phyloP scores from a whole-genome alignment of 2,113 vertebrate genomes.

The Otis tarda region DNA sequence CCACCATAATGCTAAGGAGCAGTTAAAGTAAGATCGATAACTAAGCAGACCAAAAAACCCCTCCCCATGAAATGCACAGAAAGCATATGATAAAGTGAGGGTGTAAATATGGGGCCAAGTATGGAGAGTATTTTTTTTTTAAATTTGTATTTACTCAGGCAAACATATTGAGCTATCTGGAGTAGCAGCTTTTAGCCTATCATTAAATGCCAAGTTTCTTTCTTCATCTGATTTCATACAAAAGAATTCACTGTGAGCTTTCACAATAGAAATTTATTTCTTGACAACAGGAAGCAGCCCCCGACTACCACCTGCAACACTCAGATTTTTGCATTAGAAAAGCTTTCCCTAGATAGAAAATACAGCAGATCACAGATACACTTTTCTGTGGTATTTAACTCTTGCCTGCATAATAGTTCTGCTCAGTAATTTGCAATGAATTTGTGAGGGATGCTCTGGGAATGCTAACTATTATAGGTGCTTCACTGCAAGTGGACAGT shows the following conservation, averaged over 20 bases:
- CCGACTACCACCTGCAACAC: background rate
- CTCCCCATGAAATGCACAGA: background rate
- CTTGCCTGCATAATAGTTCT: background rate
- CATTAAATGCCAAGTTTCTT: conserved; percentile 4
- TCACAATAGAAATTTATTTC: background rate
- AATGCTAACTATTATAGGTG: background rate
- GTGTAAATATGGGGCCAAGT: background rate
- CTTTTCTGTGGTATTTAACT: background rate
- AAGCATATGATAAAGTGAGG: background rate
- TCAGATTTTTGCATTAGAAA: background rate
- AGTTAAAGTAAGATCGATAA: background rate
- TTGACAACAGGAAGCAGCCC: conserved; percentile 38
- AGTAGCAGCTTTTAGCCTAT: background rate
- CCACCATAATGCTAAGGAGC: background rate
- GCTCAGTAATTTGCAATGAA: background rate
- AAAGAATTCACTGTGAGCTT: background rate
- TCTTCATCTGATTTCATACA: background rate
- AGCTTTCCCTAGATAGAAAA: background rate
- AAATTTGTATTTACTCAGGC: background rate
- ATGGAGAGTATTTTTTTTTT: background rate
- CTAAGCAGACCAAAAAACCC: background rate
- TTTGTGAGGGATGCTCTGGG: background rate
- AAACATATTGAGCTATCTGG: background rate
- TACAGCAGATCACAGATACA: background rate
- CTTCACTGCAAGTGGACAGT: background rate